phyloP scores from a whole-genome alignment of 2,888 invertebrate genomes.

The Geophilus truncorum region DNA sequence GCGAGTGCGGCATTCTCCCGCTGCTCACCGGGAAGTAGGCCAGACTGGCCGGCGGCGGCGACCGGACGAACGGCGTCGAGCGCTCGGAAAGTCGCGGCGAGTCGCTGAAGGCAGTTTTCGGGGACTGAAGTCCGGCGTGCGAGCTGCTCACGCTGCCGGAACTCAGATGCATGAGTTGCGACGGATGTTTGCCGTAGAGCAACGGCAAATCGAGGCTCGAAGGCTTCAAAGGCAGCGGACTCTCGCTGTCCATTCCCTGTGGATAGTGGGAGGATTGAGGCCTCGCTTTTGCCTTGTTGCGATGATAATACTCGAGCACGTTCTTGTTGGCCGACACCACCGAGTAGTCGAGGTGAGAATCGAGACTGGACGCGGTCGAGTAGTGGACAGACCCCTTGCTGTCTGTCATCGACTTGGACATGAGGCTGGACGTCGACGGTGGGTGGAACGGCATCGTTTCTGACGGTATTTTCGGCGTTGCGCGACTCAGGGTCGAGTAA shows the following conservation, averaged over 20 bases:
- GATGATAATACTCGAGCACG: slow-evolving; percentile 56
- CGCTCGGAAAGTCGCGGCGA: slow-evolving; percentile 37
- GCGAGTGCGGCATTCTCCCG: slow-evolving; percentile 33
- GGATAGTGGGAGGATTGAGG: slow-evolving; percentile 41
- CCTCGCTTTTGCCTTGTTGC: slow-evolving; percentile 49
- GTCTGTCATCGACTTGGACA: slow-evolving; percentile 53
- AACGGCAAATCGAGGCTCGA: slow-evolving; percentile 36
- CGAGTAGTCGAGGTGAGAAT: slow-evolving; percentile 55
- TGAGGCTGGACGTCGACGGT: slow-evolving; percentile 53
- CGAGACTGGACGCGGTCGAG: slow-evolving; percentile 41
- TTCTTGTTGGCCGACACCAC: slow-evolving; percentile 53
- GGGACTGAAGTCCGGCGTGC: slow-evolving; percentile 28
- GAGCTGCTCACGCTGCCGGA: neutral
- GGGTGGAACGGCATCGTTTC: slow-evolving; percentile 35
- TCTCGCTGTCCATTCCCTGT: slow-evolving; percentile 48
- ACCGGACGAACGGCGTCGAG: slow-evolving; percentile 17
- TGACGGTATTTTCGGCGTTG: neutral
- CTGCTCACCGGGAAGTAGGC: slow-evolving; percentile 34
- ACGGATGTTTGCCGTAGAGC: slow-evolving; percentile 3
- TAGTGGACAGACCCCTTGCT: slow-evolving; percentile 46
- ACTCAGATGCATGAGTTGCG: slow-evolving; percentile 31
- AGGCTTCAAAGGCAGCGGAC: slow-evolving; percentile 32
- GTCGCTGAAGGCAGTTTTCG: slow-evolving; percentile 33
- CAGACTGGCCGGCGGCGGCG: slow-evolving; percentile 29
- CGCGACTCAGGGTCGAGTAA: neutral